phyloP scores from a whole-genome alignment of 1,140 invertebrate species.

The Penaeus indicus region DNA sequence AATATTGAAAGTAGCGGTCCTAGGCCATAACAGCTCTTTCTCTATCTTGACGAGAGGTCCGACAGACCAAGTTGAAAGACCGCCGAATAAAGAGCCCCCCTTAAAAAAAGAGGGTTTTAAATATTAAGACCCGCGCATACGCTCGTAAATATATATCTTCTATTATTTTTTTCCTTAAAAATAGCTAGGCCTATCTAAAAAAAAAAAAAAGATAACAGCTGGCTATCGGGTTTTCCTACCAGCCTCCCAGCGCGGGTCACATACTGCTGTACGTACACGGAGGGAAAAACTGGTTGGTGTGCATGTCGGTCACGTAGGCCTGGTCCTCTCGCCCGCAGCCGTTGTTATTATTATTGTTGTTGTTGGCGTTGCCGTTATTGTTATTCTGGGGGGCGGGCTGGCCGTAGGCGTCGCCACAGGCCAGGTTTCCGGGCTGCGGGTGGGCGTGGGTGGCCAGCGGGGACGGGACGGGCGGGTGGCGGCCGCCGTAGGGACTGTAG shows the following conservation, averaged over 20 bases:
- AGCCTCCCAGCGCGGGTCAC: conserved; percentile 43
- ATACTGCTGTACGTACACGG: conserved; percentile 55
- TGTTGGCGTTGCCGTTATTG: not conserved
- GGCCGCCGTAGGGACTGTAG: conserved; percentile 51
- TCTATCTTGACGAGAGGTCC: too few relatives aligned
- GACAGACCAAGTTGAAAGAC: too few relatives aligned
- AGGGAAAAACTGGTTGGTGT: conserved; percentile 56
- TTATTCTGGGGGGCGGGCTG: conserved; percentile 1
- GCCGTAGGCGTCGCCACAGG: conserved; percentile 28
- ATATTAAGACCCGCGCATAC: too few relatives aligned
- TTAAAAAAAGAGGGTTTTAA: too few relatives aligned
- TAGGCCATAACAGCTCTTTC: too few relatives aligned
- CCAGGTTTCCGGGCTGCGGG: conserved; percentile 41
- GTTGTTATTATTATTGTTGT: conserved; percentile 34
- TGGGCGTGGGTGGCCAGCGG: conserved; percentile 57
- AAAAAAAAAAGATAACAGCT: not conserved
- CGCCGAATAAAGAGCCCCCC: too few relatives aligned
- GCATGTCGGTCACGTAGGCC: conserved; percentile 42
- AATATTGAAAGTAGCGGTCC: too few relatives aligned
- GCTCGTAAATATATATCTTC: too few relatives aligned
- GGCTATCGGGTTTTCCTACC: not conserved
- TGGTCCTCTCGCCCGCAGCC: conserved; percentile 57
- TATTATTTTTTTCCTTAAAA: too few relatives aligned
- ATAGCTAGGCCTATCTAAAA: too few relatives aligned
- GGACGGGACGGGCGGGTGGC: conserved; percentile 45